Conservation (phyloP, 2,113 vertebrate species). For the Tachuris rubrigastra region DNA sequence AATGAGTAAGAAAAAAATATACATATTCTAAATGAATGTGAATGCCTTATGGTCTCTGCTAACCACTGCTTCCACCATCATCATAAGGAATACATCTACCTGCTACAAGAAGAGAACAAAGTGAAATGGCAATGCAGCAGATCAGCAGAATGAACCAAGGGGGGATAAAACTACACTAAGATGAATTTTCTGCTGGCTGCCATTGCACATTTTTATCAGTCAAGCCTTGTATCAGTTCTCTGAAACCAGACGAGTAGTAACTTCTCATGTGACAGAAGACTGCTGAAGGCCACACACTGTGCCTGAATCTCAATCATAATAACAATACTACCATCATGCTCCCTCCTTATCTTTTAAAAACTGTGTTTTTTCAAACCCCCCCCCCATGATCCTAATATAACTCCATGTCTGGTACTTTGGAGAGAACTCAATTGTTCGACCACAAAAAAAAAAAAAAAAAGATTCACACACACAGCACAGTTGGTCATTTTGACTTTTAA, state of each 20-base stretch:
- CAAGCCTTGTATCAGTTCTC: not conserved
- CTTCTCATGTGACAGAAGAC: not conserved
- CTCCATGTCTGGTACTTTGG: not conserved
- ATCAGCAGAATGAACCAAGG: not conserved
- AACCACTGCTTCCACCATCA: not conserved
- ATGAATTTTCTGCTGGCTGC: not conserved
- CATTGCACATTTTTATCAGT: not conserved
- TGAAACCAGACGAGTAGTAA: not conserved
- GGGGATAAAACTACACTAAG: not conserved
- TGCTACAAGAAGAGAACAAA: not conserved
- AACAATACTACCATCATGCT: not conserved
- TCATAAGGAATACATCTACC: not conserved
- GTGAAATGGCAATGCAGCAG: accelerated
- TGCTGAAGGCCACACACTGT: not conserved
- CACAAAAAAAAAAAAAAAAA: too few species aligned
- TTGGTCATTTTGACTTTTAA: not conserved
- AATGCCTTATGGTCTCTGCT: not conserved
- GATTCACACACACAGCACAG: not conserved
- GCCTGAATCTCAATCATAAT: not conserved
- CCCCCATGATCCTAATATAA: not conserved
- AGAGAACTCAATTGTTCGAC: not conserved
- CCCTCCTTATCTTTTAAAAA: not conserved
- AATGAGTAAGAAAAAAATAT: not conserved
- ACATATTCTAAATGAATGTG: not conserved
- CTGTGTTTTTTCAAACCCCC: not conserved